Evolutionary conservation across 2,797 vertebrate genomes (phyloP), one percentile per base, ranked within the genome.

Genomic region (Orientallactaga sibirica): DNA sequence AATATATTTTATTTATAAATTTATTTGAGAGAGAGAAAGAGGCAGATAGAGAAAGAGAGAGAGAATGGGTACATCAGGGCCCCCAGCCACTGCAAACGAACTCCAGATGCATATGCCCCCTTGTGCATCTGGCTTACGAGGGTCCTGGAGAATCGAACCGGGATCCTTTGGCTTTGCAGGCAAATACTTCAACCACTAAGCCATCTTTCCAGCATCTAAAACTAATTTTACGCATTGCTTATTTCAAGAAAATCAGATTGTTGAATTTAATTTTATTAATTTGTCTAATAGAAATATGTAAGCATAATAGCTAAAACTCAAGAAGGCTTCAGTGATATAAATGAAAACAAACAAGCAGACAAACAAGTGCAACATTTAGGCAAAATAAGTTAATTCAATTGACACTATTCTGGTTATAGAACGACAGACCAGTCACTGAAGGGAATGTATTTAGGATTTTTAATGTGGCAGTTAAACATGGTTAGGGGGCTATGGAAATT

Each of bases 261-360:
- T 95, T 92, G 77, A 86, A 92, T 93, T 97, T 97, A 96, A 97
- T 98, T 96, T 95, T 94, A 93, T 96, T 97, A 96, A 96, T 97
- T 97, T 95, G 94, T 96, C 97, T 95, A 97, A 86, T 97, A 93
- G 95, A 97, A 97, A 93, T 94, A 92, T 96, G 96, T 79, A 95
- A 76, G 78, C 78, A 79, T 91, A 75, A 91, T 93, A 86, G 92
- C 88, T 96, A 52, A 80, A 95, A 93, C 61, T 71, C 77, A 93
- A 85, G 80, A 88, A 70, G 96, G 94, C 95, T 96, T 33, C 95
- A 80, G 67, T 84, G 90, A 76, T 92, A 92, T 61, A 93, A 76
- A 96, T 97, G 87, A n/a, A 97, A 93, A 48, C 48, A 48, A 48
- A 48, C 8, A 48, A 48, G 48, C 48, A 48, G 48, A 48, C 48